phyloP scores from a whole-genome alignment of 2,888 invertebrate species.

The Oxytorus armatus region DNA sequence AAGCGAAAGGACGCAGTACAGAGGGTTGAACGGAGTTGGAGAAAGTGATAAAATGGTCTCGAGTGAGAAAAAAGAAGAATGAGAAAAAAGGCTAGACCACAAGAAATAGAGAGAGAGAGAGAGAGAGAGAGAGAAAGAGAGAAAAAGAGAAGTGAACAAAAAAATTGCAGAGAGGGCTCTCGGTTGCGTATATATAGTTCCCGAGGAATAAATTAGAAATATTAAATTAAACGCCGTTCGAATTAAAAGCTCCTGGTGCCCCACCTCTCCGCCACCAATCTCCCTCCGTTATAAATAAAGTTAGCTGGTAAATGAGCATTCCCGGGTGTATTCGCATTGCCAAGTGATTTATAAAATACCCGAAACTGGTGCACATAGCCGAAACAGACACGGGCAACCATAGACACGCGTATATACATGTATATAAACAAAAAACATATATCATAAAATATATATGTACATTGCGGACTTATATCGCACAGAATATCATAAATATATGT shows the following conservation, averaged over 20 bases:
- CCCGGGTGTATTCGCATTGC: slow-evolving; percentile 67
- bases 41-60: slow-evolving; percentile 46
- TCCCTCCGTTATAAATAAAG: slow-evolving; percentile 72
- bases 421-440: slow-evolving; percentile 51
- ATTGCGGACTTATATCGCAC: neutral
- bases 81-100: slow-evolving; percentile 41
- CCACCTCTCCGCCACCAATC: slow-evolving; percentile 52
- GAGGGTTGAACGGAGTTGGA: slow-evolving; percentile 27
- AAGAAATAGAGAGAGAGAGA: too few relatives aligned
- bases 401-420: slow-evolving; percentile 50
- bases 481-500: neutral
- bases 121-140: slow-evolving; percentile 33
- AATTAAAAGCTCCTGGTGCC: slow-evolving; percentile 72
- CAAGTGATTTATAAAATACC: slow-evolving; percentile 73
- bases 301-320: slow-evolving; percentile 72
- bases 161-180: slow-evolving; percentile 10
- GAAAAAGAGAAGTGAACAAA: slow-evolving; percentile 20
- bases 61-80: slow-evolving; percentile 42
- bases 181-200: slow-evolving; percentile 28
- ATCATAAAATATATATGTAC: slow-evolving; percentile 50
- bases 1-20: slow-evolving; percentile 30
- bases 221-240: slow-evolving; percentile 74
- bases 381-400: neutral
- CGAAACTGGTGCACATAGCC: slow-evolving; percentile 43
- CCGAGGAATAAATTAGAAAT: slow-evolving; percentile 68